Evolutionary conservation across 2,113 vertebrate genomes (phyloP).

Genomic region (Herpetotheres cachinnans): DNA sequence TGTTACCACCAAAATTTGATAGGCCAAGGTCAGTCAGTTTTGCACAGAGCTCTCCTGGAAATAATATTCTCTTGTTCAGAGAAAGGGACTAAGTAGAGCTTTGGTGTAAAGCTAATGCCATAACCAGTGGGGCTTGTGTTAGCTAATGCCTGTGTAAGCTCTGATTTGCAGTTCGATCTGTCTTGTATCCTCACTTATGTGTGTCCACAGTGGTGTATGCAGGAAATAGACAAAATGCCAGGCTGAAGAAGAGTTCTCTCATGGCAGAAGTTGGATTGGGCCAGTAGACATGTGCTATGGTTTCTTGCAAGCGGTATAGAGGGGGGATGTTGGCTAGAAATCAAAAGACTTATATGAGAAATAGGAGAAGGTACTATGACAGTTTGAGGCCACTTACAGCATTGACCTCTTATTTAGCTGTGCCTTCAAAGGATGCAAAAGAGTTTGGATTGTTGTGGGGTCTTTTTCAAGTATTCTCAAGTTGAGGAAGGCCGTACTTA

Average conservation of each 20-base stretch:
- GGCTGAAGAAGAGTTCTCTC: not conserved
- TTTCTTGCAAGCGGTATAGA: not conserved
- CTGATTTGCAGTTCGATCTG: not conserved
- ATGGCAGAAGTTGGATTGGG: not conserved
- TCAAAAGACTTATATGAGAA: not conserved
- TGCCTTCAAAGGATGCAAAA: not conserved
- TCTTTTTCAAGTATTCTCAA: not conserved
- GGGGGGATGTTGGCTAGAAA: not conserved
- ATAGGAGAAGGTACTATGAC: not conserved
- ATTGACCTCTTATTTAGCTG: not conserved
- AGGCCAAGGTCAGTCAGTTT: conserved; percentile 32
- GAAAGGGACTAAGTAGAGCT: not conserved
- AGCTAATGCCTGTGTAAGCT: not conserved
- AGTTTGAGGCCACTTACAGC: fast-evolving
- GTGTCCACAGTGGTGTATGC: too few species aligned
- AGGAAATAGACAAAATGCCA: not conserved
- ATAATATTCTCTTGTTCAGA: not conserved
- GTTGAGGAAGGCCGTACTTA: not conserved
- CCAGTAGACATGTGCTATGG: fast-evolving
- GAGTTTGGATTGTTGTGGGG: not conserved
- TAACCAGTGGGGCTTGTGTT: not conserved
- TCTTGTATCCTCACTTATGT: not conserved
- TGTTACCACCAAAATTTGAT: not conserved
- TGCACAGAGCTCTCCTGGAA: not conserved
- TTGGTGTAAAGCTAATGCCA: not conserved